phyloP scores from a whole-genome alignment of 2,113 vertebrate genomes.

The Lonchura striata region DNA sequence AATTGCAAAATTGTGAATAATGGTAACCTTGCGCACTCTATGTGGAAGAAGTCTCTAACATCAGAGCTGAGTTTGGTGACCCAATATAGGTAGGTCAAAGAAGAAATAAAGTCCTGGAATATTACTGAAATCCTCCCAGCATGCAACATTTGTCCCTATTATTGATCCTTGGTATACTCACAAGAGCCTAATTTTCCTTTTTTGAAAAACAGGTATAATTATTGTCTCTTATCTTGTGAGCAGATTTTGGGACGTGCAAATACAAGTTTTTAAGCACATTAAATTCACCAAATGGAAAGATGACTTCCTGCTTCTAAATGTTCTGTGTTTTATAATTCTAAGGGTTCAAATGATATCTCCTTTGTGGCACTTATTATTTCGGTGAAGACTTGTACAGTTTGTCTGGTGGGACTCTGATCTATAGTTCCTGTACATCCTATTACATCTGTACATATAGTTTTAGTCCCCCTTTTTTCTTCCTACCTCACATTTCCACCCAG shows the following conservation, averaged over 20 bases:
- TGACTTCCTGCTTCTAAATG: not conserved
- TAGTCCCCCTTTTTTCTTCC: not conserved
- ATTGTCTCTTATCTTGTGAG: not conserved
- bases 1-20: slow-evolving; percentile 46
- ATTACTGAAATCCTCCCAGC: slow-evolving; percentile 38
- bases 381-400: not conserved
- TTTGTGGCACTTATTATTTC: not conserved
- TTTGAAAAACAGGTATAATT: not conserved
- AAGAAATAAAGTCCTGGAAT: slow-evolving; percentile 50
- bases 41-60: slow-evolving; percentile 35
- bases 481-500: not conserved
- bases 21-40: slow-evolving; percentile 37
- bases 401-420: not conserved
- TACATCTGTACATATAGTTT: not conserved
- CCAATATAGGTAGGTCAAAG: slow-evolving; percentile 38
- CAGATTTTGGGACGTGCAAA: slow-evolving; percentile 9
- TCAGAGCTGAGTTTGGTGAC: slow-evolving; percentile 51
- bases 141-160: slow-evolving; percentile 5
- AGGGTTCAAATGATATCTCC: not conserved
- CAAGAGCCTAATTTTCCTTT: not conserved
- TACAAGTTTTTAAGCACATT: slow-evolving; percentile 4
- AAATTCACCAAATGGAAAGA: not conserved
- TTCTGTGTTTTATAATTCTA: not conserved
- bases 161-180: not conserved
- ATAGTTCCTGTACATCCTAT: not conserved